Base-by-base conservation (phyloP, 2,113 vertebrate species). In the Cromileptes altivelis region DNA sequence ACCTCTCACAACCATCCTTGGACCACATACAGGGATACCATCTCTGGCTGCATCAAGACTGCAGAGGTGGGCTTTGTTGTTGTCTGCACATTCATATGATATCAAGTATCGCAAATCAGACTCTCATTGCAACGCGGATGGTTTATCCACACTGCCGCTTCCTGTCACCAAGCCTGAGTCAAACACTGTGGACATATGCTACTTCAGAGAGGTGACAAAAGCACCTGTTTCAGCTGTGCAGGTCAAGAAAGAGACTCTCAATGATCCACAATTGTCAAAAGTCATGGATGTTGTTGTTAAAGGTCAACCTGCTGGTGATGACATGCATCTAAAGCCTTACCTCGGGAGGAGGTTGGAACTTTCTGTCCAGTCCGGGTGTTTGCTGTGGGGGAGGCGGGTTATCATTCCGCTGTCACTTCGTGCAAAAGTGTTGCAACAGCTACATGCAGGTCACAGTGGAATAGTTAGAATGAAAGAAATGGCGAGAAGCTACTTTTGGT, bases 401-500 rank as follows among this genome's bases (percentile, higher is more conserved):
- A 21, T 53, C 19, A 53, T 52, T 52, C 50, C 50, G 6, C 18
- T 19, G 17, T 7, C 6, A 52, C 18, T 52, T 0, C 18, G 6
- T 2, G 2, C 5, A 18, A 52, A 52, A 21, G 50, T 53, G 19
- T 53, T 53, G 18, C 50, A 53, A 23, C 23, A 71, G 18, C 69
- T 80, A 0, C 47, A 80, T 56, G 0, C 58, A 53, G 49, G 58
- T 19, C 57, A 81, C 42, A 68, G 45, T 52, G 63, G 70, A 52
- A 61, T 81, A 7, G 71, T 53, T 0, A 25, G 8, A 8, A 61
- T 75, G 27, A 75, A 81, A 15, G 56, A 58, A 42, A 61, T 69
- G 1, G 71, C 30, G 2, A 61, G 64, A 61, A 69, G 80, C 55
- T 82, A 69, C 5, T 69, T 75, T 75, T 68, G 53, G 62, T 68